Evolutionary conservation across 1,140 invertebrate species (phyloP).

Genomic region (Neodiprion pinetum): DNA sequence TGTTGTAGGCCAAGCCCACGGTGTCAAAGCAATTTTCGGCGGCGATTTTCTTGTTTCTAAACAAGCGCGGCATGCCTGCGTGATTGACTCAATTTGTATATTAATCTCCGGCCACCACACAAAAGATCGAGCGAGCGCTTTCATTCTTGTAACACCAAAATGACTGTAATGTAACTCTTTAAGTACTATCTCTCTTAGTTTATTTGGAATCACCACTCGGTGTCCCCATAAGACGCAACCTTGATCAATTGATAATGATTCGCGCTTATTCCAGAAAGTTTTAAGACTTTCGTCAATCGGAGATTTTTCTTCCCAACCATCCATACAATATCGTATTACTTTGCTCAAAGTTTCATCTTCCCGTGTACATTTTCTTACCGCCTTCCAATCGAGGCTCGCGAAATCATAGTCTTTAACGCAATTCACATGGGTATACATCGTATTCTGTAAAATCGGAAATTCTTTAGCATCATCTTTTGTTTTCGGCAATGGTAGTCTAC

Average conservation of each 20-base stretch:
- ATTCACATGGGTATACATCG: not conserved
- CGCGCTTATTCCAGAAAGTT: conserved; percentile 11
- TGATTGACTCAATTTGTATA: conserved; percentile 46
- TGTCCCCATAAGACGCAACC: conserved; percentile 39
- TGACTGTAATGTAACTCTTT: too few species aligned
- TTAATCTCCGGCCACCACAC: conserved; percentile 59
- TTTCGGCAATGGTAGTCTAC: conserved; percentile 9
- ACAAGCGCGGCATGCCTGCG: conserved; percentile 37
- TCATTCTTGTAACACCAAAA: conserved; percentile 47
- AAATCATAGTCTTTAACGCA: not conserved
- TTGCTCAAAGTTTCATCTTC: conserved; percentile 10
- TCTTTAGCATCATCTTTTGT: not conserved
- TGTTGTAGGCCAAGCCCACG: conserved; percentile 33
- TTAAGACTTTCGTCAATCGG: not conserved
- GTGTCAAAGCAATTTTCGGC: conserved; percentile 25
- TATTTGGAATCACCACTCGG: conserved; percentile 10
- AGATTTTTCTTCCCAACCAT: conserved; percentile 13
- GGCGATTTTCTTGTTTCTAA: conserved; percentile 28
- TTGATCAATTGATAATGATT: conserved; percentile 25
- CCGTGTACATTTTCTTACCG: conserved; percentile 14
- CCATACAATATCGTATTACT: conserved; percentile 9
- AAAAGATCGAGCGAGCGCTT: conserved; percentile 48
- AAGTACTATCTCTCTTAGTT: too few species aligned
- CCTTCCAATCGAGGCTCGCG: not conserved
- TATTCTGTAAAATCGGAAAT: not conserved